phyloP scores from a whole-genome alignment of 2,888 invertebrate genomes.

The Subacronicta megacephala region DNA sequence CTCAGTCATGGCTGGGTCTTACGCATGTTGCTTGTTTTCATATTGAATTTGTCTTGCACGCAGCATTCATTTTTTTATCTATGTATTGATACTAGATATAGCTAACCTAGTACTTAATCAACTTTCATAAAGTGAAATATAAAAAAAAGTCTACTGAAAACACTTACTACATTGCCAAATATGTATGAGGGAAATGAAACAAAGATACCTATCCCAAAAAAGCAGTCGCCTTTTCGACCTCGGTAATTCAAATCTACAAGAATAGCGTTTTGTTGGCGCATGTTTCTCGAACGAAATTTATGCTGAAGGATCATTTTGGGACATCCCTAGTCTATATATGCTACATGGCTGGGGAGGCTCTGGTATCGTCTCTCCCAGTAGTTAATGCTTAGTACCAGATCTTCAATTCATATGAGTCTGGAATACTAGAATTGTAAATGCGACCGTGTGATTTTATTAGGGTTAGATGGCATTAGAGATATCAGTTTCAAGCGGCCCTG shows the following conservation, averaged over 20 bases:
- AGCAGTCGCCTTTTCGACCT: constrained; percentile 27
- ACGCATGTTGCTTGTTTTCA: constrained; percentile 22
- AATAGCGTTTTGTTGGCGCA: constrained; percentile 43
- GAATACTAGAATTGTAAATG: constrained; percentile 47
- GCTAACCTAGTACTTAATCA: too few relatives aligned
- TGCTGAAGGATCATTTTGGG: constrained; percentile 51
- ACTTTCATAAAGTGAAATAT: too few relatives aligned
- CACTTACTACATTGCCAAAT: not conserved
- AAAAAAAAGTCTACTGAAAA: too few relatives aligned
- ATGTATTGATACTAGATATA: too few relatives aligned
- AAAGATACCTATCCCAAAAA: constrained; percentile 21
- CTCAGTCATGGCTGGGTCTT: constrained; percentile 18
- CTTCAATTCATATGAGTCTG: constrained; percentile 49
- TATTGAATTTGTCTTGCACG: constrained; percentile 21
- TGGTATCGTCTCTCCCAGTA: constrained; percentile 32
- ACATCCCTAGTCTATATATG: constrained; percentile 51
- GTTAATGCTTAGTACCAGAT: constrained; percentile 40
- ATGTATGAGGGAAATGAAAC: constrained; percentile 16
- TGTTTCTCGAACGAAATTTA: constrained; percentile 47
- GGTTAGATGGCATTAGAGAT: constrained; percentile 28
- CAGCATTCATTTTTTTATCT: not conserved
- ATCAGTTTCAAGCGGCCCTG: constrained; percentile 16
- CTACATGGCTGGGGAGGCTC: constrained; percentile 34
- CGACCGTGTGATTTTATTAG: constrained; percentile 36
- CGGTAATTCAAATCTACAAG: constrained; percentile 49